These are phyloP conservation scores for Sebastes iracundus DNA, from an alignment of 2,797 vertebrate species.

Conservation along the genomic window DNA sequence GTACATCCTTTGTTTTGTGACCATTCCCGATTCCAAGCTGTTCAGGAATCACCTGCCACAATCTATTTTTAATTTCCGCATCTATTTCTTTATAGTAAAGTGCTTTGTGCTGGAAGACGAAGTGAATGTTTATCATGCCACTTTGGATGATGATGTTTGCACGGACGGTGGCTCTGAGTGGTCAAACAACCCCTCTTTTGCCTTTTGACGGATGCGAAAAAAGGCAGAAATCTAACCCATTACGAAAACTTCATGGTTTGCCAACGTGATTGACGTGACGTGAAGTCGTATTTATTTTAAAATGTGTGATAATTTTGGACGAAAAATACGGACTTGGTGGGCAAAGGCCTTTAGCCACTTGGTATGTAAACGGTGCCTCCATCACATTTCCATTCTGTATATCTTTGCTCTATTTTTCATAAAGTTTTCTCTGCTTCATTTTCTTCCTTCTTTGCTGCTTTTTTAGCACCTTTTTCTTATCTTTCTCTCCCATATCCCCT, in stretches of 20 bases:
- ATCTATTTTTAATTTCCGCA: neutral
- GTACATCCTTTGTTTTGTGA: neutral
- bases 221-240: rapidly evolving
- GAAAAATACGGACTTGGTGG: too few relatives aligned
- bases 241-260: too few relatives aligned
- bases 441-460: neutral
- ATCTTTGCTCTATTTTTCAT: neutral
- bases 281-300: too few relatives aligned
- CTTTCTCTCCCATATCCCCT: neutral
- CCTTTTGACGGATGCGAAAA: too few relatives aligned
- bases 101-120: too few relatives aligned
- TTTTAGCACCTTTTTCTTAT: neutral
- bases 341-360: neutral
- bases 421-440: neutral
- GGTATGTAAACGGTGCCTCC: neutral
- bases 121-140: too few relatives aligned
- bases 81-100: neutral
- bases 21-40: neutral
- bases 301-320: too few relatives aligned
- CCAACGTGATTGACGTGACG: rapidly evolving
- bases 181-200: too few relatives aligned
- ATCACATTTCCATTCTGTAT: neutral
- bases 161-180: too few relatives aligned
- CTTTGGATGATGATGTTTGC: too few relatives aligned
- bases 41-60: neutral